Conservation (phyloP, 2,888 invertebrate genomes). For the Muschampia plurimacula region DNA sequence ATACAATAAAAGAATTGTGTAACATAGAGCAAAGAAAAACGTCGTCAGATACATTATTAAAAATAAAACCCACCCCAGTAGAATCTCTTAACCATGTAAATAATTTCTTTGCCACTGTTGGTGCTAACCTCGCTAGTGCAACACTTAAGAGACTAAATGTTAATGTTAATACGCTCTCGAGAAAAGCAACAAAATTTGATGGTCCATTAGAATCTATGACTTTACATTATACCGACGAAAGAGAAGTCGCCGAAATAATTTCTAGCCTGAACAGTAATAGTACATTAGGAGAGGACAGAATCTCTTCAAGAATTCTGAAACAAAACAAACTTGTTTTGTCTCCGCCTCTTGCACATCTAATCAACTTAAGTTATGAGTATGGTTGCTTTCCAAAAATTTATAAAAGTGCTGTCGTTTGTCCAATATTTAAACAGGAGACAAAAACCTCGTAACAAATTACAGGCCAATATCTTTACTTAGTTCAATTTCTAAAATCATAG, state of each 20-base stretch:
- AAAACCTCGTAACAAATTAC: slow-evolving; percentile 17
- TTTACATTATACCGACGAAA: not conserved
- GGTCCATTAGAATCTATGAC: not conserved
- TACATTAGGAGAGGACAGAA: not conserved
- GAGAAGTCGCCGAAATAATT: not conserved
- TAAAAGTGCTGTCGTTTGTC: slow-evolving; percentile 5
- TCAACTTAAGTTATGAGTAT: not conserved
- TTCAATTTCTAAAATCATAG: slow-evolving; percentile 30
- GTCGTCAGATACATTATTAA: not conserved
- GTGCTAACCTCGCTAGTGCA: not conserved
- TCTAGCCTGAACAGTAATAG: not conserved
- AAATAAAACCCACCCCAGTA: not conserved
- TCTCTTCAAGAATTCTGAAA: not conserved
- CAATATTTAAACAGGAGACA: slow-evolving; percentile 1
- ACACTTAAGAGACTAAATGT: not conserved
- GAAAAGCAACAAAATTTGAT: not conserved
- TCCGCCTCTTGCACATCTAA: not conserved
- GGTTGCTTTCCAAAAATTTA: not conserved
- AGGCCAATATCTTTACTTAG: slow-evolving; percentile 30
- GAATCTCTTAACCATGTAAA: not conserved
- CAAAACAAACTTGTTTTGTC: not conserved
- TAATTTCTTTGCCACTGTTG: not conserved
- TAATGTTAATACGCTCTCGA: not conserved
- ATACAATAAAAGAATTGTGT: not conserved
- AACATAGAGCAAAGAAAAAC: not conserved